Evolutionary conservation across 2,113 vertebrate species (phyloP), one percentile per base, ranked within the genome.

Genomic region (Zeus faber): DNA sequence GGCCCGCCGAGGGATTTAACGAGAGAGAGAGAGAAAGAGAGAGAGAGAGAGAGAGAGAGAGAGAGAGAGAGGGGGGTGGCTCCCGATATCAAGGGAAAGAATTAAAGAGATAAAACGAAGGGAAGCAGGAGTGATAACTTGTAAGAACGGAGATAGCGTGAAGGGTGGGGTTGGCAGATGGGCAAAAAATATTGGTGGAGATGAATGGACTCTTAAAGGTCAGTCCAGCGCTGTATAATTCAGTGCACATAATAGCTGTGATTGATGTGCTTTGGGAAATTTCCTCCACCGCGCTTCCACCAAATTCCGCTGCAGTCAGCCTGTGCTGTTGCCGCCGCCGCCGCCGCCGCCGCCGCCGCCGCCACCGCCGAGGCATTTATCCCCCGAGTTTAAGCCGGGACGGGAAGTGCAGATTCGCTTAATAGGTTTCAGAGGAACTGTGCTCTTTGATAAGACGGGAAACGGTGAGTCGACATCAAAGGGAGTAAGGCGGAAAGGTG

Each of bases 191-290:
- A 80, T 80, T 79, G 77, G 79, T 79, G 71, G 80, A 77, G 82
- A 83, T 85, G 75, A 86, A 86, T 87, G 79, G 80, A 80, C 80
- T 86, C n/a, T 73, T 79, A 88, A 90, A 90, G 89, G 86, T 89
- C 85, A 89, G 75, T 79, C 59, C 82, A 66, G 79, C 80, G 71
- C 83, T 83, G 79, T 86, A 86, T 88, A 88, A 89, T 88, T 89
- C 78, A 85, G 70, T n/a, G n/a, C 80, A 60, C 74, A 85, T 85
- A 85, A 85, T 80, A 74, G 78, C 79, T 63, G 80, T 86, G 85
- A 87, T 81, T 76, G 85, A 84, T 85, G 80, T 73, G 79, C 75
- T 85, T 84, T 55, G 70, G 77, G 79, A 81, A 77, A 76, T 76
- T n/a, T 83, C 70, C 70, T 44, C 63, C 59, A 59, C 56, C 52